phyloP scores from a whole-genome alignment of 2,888 invertebrate genomes.

The Leptopilina myrica region DNA sequence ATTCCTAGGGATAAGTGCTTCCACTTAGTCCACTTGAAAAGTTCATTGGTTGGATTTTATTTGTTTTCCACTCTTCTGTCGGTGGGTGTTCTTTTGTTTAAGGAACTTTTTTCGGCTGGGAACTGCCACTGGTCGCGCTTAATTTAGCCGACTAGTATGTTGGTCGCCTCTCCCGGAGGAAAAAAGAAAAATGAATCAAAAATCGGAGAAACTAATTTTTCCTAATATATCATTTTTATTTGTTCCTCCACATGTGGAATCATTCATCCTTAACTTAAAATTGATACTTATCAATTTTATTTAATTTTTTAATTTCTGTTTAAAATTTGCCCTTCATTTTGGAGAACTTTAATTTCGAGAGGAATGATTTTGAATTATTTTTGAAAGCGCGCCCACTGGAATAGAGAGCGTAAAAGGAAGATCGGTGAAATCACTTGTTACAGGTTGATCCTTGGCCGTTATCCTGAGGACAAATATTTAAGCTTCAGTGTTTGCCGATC shows the following conservation, averaged over 20 bases:
- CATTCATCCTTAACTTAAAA: no score
- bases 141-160: conserved; percentile 24
- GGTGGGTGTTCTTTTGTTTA: conserved; percentile 23
- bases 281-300: no score
- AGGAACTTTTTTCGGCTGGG: conserved; percentile 33
- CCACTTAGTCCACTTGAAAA: conserved; percentile 63
- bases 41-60: conserved; percentile 66
- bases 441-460: conserved; percentile 44
- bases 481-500: conserved; percentile 46
- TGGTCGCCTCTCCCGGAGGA: neutral
- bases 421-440: conserved; percentile 46
- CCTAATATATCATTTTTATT: neutral
- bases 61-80: conserved; percentile 62
- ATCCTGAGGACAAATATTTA: conserved; percentile 52
- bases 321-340: no score
- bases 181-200: conserved; percentile 7
- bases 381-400: neutral
- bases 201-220: neutral
- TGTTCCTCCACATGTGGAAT: no score
- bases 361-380: neutral
- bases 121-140: conserved; percentile 21
- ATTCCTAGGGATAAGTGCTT: conserved; percentile 34
- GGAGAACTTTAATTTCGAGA: neutral
- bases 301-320: no score
- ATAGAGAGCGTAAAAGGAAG: neutral